These are phyloP conservation scores for Orussus abietinus DNA, from an alignment of 1,140 invertebrate genomes.

Conservation along the genomic window DNA sequence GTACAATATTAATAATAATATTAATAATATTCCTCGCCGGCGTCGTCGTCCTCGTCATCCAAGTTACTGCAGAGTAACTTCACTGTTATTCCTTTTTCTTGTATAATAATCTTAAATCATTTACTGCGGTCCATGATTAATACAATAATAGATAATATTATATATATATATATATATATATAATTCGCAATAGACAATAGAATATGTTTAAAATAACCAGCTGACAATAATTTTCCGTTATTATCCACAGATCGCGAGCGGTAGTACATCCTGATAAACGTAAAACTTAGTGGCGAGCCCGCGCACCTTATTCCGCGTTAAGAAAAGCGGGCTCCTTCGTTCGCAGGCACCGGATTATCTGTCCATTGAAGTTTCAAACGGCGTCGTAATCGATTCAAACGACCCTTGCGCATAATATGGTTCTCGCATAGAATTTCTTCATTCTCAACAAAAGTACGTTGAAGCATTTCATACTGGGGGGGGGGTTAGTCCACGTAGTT, in stretches of 20 bases:
- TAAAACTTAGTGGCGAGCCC: constrained; percentile 32
- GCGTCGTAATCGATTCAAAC: constrained; percentile 42
- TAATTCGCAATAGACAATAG: constrained; percentile 31
- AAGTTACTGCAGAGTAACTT: constrained; percentile 31
- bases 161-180: constrained; percentile 21
- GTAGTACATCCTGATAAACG: constrained; percentile 33
- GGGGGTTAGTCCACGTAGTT: constrained; percentile 41
- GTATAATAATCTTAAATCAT: constrained; percentile 28
- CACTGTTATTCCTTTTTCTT: constrained; percentile 29
- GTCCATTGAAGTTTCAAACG: constrained; percentile 42
- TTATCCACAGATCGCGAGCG: constrained; percentile 31
- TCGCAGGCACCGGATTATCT: constrained; percentile 46
- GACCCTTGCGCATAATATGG: constrained; percentile 44
- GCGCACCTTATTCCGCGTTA: constrained; percentile 28
- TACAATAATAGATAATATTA: constrained; percentile 29
- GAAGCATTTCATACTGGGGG: constrained; percentile 50
- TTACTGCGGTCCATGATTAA: constrained; percentile 31
- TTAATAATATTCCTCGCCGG: constrained; percentile 3
- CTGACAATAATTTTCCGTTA: constrained; percentile 34
- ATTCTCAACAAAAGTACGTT: constrained; percentile 50
- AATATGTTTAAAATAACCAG: constrained; percentile 34
- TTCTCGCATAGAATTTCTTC: constrained; percentile 48
- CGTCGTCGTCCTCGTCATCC: constrained; percentile 22
- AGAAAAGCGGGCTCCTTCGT: constrained; percentile 35
- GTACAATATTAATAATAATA: constrained; percentile 32